These are phyloP conservation scores for Acleris cristana DNA, from an alignment of 2,888 invertebrate species.

Conservation along the genomic window DNA sequence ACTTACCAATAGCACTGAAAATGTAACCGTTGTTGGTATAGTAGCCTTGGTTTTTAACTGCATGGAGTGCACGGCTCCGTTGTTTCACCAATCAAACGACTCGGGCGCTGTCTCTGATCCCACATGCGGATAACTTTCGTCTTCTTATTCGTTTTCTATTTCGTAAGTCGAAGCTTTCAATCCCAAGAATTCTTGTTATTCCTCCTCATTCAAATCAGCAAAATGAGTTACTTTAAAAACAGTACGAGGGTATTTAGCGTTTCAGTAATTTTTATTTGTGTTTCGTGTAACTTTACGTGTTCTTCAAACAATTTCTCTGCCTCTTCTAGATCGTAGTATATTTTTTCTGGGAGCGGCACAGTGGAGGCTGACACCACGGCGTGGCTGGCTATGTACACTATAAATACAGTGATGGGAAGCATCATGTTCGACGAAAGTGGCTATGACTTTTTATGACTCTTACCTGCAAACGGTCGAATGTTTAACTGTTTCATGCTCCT, in stretches of 20 bases:
- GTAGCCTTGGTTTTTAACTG: slow-evolving; percentile 92
- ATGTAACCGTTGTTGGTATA: too few species aligned
- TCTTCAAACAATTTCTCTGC: slow-evolving; percentile 6
- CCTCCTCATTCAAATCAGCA: slow-evolving; percentile 14
- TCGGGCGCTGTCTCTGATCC: slow-evolving; percentile 24
- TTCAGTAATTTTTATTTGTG: background rate
- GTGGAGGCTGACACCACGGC: background rate
- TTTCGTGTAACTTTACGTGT: slow-evolving; percentile 7
- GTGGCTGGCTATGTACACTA: background rate
- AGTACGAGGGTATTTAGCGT: background rate
- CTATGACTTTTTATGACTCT: background rate
- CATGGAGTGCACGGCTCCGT: slow-evolving; percentile 89
- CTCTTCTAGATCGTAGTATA: background rate
- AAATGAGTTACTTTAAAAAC: slow-evolving; percentile 1
- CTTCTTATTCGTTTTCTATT: background rate
- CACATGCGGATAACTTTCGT: too few species aligned
- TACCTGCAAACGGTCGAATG: background rate
- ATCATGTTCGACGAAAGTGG: background rate
- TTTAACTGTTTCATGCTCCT: background rate
- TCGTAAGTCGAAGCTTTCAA: background rate
- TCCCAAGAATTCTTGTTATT: background rate
- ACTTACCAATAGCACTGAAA: slow-evolving; percentile 38
- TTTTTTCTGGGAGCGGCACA: background rate
- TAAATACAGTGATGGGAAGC: background rate
- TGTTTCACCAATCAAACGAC: slow-evolving; percentile 86